These are phyloP conservation scores for Tipula confusa DNA, from an alignment of 2,888 invertebrate species.

Conservation along the genomic window DNA sequence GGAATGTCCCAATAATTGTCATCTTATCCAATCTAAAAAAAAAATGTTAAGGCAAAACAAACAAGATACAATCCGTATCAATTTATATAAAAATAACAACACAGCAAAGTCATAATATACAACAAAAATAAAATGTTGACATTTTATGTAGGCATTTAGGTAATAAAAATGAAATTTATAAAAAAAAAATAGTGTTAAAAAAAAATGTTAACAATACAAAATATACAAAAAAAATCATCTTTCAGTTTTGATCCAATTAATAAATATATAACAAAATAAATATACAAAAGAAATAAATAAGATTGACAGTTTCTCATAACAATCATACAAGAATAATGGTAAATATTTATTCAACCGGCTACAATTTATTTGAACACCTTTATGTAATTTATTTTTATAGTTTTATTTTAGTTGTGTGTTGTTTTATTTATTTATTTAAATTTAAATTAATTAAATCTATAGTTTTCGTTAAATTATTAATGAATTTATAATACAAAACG, in stretches of 20 bases:
- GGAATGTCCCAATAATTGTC: not conserved
- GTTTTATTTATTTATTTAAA: not conserved
- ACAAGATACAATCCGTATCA: not conserved
- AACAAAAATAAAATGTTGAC: not conserved
- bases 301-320: not conserved
- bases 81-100: not conserved
- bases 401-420: not conserved
- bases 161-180: constrained; percentile 1
- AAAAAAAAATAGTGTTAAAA: not conserved
- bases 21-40: not conserved
- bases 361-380: not conserved
- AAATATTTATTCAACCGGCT: not conserved
- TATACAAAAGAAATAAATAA: not conserved
- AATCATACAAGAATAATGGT: not conserved
- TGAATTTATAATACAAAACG: not conserved
- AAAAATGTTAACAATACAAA: not conserved
- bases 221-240: not conserved
- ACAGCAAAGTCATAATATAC: not conserved
- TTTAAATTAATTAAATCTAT: not conserved
- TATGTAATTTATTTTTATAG: not conserved
- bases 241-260: not conserved
- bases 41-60: not conserved
- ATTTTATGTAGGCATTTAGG: not conserved
- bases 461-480: not conserved
- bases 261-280: not conserved